These are phyloP conservation scores for Hippocampus barbouri DNA, from an alignment of 2,113 vertebrate genomes.

Conservation along the genomic window DNA sequence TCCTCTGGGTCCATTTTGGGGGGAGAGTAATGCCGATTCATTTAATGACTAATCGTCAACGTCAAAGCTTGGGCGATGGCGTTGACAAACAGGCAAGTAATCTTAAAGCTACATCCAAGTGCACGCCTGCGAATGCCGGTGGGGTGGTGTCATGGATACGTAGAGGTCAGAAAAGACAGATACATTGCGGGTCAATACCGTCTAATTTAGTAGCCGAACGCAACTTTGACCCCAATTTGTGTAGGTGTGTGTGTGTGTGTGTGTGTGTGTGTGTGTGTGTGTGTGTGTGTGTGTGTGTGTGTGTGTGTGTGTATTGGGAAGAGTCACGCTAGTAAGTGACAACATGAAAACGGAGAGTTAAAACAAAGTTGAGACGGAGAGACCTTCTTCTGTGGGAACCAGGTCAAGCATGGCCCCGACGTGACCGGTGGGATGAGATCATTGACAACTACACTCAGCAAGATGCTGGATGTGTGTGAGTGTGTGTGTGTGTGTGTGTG, in stretches of 20 bases:
- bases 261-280: slow-evolving; percentile 3
- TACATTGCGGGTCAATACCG: slow-evolving; percentile 17
- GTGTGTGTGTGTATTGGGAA: background rate
- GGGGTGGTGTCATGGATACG: background rate
- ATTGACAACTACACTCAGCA: slow-evolving; percentile 37
- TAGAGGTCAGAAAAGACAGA: slow-evolving; percentile 14
- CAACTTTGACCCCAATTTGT: background rate
- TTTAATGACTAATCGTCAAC: too few relatives aligned
- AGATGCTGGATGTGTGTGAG: slow-evolving; percentile 1
- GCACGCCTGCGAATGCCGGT: background rate
- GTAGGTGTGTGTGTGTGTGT: background rate
- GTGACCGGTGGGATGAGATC: slow-evolving; percentile 44
- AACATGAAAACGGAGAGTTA: slow-evolving; percentile 1
- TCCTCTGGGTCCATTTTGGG: too few relatives aligned
- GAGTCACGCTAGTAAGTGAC: slow-evolving; percentile 10
- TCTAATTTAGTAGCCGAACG: slow-evolving; percentile 9
- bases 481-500: slow-evolving; percentile 6
- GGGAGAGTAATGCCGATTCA: too few relatives aligned
- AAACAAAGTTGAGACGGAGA: slow-evolving; percentile 19
- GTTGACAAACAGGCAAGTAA: too few relatives aligned
- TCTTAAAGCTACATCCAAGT: too few relatives aligned
- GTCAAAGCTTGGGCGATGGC: too few relatives aligned
- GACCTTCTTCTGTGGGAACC: slow-evolving; percentile 32
- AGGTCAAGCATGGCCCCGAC: slow-evolving; percentile 40
- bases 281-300: background rate